phyloP scores from a whole-genome alignment of 2,888 invertebrate species.

The Colletes collaris region DNA sequence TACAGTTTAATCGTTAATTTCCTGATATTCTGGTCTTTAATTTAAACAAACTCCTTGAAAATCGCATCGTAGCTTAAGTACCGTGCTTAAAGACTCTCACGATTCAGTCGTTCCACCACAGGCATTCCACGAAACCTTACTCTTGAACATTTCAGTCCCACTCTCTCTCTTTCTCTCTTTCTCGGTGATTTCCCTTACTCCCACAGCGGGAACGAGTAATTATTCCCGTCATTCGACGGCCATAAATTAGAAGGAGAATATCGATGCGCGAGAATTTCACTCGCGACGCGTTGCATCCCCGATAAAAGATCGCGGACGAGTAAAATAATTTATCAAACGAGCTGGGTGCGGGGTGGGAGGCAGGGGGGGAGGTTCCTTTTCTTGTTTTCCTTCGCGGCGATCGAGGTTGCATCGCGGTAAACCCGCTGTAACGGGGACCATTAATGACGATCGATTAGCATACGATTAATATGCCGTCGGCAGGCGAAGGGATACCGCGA shows the following conservation, averaged over 20 bases:
- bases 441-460: slow-evolving; percentile 74
- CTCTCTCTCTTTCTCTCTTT: too few relatives aligned
- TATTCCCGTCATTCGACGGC: slow-evolving; percentile 11
- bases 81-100: too few relatives aligned
- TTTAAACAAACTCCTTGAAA: too few relatives aligned
- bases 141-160: too few relatives aligned
- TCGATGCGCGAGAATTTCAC: slow-evolving; percentile 14
- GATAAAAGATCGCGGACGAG: slow-evolving; percentile 21
- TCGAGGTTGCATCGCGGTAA: slow-evolving; percentile 32
- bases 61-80: too few relatives aligned
- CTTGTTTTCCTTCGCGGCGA: slow-evolving; percentile 17
- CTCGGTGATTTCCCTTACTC: too few relatives aligned
- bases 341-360: not conserved
- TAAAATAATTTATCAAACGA: slow-evolving; percentile 27
- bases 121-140: too few relatives aligned
- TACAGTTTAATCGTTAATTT: too few relatives aligned
- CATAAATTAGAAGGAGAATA: slow-evolving; percentile 10
- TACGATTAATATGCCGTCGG: slow-evolving; percentile 75
- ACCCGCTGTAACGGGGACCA: slow-evolving; percentile 48
- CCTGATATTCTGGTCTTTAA: too few relatives aligned
- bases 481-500: slow-evolving; percentile 58
- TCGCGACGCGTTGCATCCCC: slow-evolving; percentile 17
- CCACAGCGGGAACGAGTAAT: slow-evolving; percentile 3
- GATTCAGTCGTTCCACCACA: too few relatives aligned
- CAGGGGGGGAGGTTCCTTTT: not conserved